Conservation (phyloP, 1,140 invertebrate genomes). For the Zaprionus kolodkinae region DNA sequence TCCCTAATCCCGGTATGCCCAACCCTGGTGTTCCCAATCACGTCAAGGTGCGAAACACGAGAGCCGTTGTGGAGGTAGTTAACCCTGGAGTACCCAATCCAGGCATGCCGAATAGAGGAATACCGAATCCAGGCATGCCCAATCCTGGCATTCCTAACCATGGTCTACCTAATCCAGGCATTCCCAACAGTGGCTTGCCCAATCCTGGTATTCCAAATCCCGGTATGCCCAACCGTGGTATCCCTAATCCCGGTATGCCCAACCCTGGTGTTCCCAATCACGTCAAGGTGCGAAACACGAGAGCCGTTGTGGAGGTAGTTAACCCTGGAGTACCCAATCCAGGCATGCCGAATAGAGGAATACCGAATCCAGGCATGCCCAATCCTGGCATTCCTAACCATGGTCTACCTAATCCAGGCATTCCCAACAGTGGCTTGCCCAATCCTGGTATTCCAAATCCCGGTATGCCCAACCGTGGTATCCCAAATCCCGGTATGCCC, state of each 20-base stretch:
- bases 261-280: constrained; percentile 43
- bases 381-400: constrained; percentile 37
- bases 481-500: neutral
- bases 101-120: constrained; percentile 14
- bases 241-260: constrained; percentile 35
- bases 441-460: constrained; percentile 43
- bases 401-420: constrained; percentile 44
- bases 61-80: constrained; percentile 34
- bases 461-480: constrained; percentile 50
- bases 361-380: constrained; percentile 44
- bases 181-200: constrained; percentile 26
- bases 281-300: constrained; percentile 27
- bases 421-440: constrained; percentile 18
- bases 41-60: constrained; percentile 36
- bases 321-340: neutral
- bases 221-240: constrained; percentile 44
- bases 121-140: constrained; percentile 19
- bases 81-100: constrained; percentile 27
- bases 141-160: constrained; percentile 31
- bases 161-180: constrained; percentile 12
- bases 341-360: constrained; percentile 25
- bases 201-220: constrained; percentile 13
- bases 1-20: neutral
- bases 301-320: neutral
- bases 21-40: constrained; percentile 38